Conservation (phyloP, 2,113 vertebrate species). For the Parus major region DNA sequence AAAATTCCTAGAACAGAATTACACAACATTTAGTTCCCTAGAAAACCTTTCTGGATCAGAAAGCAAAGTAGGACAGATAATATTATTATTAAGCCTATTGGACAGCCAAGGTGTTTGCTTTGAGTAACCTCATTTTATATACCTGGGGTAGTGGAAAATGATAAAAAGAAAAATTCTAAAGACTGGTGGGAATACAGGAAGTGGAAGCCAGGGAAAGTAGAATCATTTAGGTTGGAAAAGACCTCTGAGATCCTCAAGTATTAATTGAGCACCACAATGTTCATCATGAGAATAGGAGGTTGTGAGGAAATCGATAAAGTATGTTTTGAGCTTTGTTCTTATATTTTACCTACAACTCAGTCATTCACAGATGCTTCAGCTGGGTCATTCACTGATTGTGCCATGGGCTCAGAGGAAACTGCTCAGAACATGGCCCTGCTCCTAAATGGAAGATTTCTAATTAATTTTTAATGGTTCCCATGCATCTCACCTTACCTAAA, state of each 20-base stretch:
- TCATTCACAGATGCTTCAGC: not conserved
- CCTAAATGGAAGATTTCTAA: not conserved
- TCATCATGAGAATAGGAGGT: not conserved
- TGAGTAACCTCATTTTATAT: not conserved
- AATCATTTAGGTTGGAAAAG: not conserved
- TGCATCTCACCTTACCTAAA: not conserved
- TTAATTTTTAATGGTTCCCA: not conserved
- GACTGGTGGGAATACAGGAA: not conserved
- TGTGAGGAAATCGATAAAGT: not conserved
- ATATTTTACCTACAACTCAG: not conserved
- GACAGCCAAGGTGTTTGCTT: not conserved
- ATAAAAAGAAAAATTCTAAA: not conserved
- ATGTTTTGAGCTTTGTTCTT: not conserved
- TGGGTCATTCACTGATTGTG: not conserved
- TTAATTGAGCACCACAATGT: not conserved
- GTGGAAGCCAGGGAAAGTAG: not conserved
- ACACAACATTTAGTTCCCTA: not conserved
- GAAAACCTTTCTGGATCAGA: not conserved
- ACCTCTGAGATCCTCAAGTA: not conserved
- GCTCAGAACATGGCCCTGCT: not conserved
- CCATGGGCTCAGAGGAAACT: not conserved
- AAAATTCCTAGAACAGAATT: not conserved
- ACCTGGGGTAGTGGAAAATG: not conserved
- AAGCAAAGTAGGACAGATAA: not conserved
- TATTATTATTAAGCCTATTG: not conserved